phyloP scores from a whole-genome alignment of 2,113 vertebrate genomes.

The Gymnogyps californianus region DNA sequence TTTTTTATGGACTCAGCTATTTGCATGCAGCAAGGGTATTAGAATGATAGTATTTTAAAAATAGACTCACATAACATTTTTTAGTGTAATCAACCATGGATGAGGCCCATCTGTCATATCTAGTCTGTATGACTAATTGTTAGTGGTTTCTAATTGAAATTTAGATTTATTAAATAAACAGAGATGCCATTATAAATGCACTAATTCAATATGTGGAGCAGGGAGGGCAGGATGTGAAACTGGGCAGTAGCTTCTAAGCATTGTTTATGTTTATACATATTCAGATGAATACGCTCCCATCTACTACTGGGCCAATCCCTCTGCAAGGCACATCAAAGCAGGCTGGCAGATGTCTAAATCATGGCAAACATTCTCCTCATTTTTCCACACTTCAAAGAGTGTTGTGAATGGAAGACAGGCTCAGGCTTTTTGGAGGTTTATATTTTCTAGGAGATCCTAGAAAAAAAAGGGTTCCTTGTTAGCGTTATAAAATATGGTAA shows the following conservation, averaged over 20 bases:
- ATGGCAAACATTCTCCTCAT: background rate
- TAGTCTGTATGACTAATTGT: conserved; percentile 46
- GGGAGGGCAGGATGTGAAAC: background rate
- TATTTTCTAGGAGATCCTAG: background rate
- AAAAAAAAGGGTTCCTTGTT: background rate
- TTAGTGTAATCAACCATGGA: conserved; percentile 31
- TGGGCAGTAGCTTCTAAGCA: conserved; percentile 3
- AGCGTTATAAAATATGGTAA: background rate
- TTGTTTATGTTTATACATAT: conserved; percentile 24
- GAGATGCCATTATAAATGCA: conserved; percentile 44
- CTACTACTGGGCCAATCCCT: background rate
- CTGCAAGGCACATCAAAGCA: background rate
- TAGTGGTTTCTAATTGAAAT: conserved; percentile 51
- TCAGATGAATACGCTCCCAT: background rate
- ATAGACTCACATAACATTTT: conserved; percentile 41
- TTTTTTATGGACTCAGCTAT: background rate
- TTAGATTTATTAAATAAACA: conserved; percentile 55
- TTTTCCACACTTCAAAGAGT: background rate
- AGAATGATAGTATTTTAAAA: conserved; percentile 53
- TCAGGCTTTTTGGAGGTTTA: background rate
- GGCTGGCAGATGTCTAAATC: background rate
- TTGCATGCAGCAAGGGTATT: conserved; percentile 20
- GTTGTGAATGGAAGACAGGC: background rate
- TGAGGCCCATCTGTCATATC: conserved; percentile 58
- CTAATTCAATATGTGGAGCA: conserved; percentile 5